Percentiles rank a stretch among this genome's conserved stretches.
These are phyloP conservation scores for Eutolmus rufibarbis DNA, from an alignment of 2,888 invertebrate species.

Conservation along the genomic window DNA sequence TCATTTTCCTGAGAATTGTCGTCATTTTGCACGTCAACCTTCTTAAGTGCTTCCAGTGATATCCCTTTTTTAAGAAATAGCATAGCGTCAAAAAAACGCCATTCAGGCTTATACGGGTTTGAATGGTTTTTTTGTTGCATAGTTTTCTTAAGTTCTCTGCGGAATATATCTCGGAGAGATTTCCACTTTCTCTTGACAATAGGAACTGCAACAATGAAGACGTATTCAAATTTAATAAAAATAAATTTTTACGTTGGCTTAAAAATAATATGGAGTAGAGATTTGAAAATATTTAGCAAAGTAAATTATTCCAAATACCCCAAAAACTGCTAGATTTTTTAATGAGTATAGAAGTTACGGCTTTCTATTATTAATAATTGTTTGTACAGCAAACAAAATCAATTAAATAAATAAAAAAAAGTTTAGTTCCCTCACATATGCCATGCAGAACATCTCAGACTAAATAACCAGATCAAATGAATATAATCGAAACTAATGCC, in stretches of 20 bases:
- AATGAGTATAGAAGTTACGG: no score
- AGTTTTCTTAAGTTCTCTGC: background rate
- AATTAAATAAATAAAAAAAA: no score
- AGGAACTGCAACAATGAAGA: background rate
- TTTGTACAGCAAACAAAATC: no score
- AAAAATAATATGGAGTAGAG: background rate
- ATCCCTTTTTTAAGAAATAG: background rate
- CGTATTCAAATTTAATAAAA: background rate
- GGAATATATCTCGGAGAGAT: background rate
- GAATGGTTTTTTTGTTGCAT: background rate
- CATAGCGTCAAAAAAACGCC: background rate
- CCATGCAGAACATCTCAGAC: no score
- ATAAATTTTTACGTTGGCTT: background rate
- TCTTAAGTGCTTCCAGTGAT: background rate
- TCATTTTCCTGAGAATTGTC: background rate
- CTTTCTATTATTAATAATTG: no score
- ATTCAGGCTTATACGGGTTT: background rate
- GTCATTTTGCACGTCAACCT: background rate
- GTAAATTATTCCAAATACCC: background rate
- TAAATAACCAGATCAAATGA: no score
- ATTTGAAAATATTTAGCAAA: background rate
- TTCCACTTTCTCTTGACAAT: background rate
- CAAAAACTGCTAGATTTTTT: no score
- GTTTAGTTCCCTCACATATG: no score
- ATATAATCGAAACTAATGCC: no score